Percentiles rank a stretch among this genome's conserved stretches.
These are phyloP conservation scores for Melitaea cinxia DNA, from an alignment of 1,140 invertebrate species.

Conservation along the genomic window DNA sequence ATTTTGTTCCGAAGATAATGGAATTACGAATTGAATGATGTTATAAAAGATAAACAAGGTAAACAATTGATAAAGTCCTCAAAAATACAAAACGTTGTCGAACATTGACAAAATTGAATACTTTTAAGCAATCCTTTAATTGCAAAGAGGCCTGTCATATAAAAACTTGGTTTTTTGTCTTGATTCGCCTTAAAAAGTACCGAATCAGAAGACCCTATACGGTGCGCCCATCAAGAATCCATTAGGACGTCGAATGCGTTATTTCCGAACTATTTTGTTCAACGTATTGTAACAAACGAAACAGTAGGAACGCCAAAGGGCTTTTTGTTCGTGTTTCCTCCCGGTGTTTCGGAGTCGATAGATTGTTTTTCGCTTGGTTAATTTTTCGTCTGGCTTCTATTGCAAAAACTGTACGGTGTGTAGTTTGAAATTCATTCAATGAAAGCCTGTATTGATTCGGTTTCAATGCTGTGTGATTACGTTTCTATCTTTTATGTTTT, in stretches of 20 bases:
- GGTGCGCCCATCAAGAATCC: slow-evolving; percentile 29
- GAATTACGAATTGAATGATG: too few species aligned
- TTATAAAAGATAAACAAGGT: too few species aligned
- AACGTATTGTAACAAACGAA: slow-evolving; percentile 34
- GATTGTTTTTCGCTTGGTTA: slow-evolving; percentile 34
- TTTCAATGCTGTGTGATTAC: not conserved
- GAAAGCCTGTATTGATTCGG: not conserved
- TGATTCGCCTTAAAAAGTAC: not conserved
- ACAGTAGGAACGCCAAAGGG: slow-evolving; percentile 24
- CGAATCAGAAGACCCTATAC: not conserved
- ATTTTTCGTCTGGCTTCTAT: slow-evolving; percentile 23
- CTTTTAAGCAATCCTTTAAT: not conserved
- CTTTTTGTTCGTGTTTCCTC: slow-evolving; percentile 20
- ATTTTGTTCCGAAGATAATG: too few species aligned
- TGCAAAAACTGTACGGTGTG: slow-evolving; percentile 7
- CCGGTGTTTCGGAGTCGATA: slow-evolving; percentile 34
- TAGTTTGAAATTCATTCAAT: slow-evolving; percentile 3
- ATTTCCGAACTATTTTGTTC: slow-evolving; percentile 33
- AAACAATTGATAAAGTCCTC: too few species aligned
- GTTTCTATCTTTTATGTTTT: not conserved
- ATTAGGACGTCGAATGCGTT: slow-evolving; percentile 39
- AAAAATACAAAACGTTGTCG: not conserved
- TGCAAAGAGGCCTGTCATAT: not conserved
- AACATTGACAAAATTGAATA: not conserved
- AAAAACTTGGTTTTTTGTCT: not conserved